A percentile compares a stretch with the other conserved stretches of the same genome.
phyloP scores from a whole-genome alignment of 2,888 invertebrate species.

The Morpho deidamia region DNA sequence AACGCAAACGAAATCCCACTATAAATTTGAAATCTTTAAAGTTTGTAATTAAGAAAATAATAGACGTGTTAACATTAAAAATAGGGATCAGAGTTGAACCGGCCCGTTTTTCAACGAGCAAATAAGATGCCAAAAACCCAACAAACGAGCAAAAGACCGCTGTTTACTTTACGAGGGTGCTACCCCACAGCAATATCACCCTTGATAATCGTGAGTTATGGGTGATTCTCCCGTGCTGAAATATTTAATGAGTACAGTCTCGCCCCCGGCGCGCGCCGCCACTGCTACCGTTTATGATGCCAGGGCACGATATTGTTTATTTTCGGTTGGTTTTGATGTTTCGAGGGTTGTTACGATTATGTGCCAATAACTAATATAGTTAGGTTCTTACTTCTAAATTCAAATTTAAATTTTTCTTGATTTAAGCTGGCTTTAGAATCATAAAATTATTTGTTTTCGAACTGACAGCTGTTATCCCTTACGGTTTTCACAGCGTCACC shows the following conservation, averaged over 20 bases:
- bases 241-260: constrained; percentile 9
- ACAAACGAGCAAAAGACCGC: neutral
- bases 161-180: constrained; percentile 2
- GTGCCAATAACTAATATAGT: no score
- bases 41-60: no score
- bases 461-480: no score
- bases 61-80: neutral
- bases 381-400: no score
- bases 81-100: neutral
- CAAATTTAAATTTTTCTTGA: no score
- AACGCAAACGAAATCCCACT: no score
- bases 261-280: constrained; percentile 1
- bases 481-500: no score
- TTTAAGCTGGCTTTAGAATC: no score
- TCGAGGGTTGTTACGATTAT: neutral
- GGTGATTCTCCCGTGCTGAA: neutral
- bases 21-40: no score
- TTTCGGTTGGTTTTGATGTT: neutral
- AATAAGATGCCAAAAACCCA: constrained; percentile 1
- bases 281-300: constrained; percentile 1
- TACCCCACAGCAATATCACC: neutral
- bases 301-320: constrained; percentile 5
- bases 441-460: no score
- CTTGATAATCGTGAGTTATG: neutral
- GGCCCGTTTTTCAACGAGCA: neutral